These are phyloP conservation scores for Zaprionus nigranus DNA, from an alignment of 1,140 invertebrate species.

Conservation along the genomic window DNA sequence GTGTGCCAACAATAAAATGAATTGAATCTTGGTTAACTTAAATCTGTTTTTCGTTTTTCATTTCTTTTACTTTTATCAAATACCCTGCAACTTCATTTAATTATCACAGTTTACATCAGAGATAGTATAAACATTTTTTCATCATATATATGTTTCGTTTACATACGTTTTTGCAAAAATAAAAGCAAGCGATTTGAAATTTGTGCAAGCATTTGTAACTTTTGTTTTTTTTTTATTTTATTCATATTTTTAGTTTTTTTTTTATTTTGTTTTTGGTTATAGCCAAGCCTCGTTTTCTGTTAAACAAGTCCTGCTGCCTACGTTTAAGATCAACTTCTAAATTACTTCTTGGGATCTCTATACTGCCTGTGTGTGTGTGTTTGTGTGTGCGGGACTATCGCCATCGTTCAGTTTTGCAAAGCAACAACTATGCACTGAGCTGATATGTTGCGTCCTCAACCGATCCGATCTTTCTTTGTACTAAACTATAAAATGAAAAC, in stretches of 20 bases:
- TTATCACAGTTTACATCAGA: slow-evolving; percentile 84
- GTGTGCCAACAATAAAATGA: slow-evolving; percentile 16
- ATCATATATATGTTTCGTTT: slow-evolving; percentile 36
- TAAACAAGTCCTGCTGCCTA: slow-evolving; percentile 41
- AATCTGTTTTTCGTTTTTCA: slow-evolving; percentile 46
- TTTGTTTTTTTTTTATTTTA: slow-evolving; percentile 30
- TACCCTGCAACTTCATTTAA: slow-evolving; percentile 84
- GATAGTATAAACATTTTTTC: slow-evolving; percentile 70
- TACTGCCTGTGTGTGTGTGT: slow-evolving; percentile 8
- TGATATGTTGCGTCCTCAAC: slow-evolving; percentile 47
- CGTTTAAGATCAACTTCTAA: neutral
- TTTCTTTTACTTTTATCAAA: slow-evolving; percentile 71
- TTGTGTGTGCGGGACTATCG: neutral
- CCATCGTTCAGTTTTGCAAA: slow-evolving; percentile 17
- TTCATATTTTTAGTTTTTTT: slow-evolving; percentile 22
- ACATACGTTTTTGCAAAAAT: slow-evolving; percentile 54
- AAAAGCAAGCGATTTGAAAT: slow-evolving; percentile 61
- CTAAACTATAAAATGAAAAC: neutral
- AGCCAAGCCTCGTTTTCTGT: slow-evolving; percentile 36
- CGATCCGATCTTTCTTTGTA: slow-evolving; percentile 17
- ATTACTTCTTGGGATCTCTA: neutral
- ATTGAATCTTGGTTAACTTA: slow-evolving; percentile 49
- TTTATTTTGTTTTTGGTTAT: slow-evolving; percentile 45
- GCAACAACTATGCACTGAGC: slow-evolving; percentile 11
- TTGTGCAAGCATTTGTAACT: slow-evolving; percentile 51